phyloP scores from a whole-genome alignment of 92 coral and sea anemone species.

The Nematostella vectensis region DNA sequence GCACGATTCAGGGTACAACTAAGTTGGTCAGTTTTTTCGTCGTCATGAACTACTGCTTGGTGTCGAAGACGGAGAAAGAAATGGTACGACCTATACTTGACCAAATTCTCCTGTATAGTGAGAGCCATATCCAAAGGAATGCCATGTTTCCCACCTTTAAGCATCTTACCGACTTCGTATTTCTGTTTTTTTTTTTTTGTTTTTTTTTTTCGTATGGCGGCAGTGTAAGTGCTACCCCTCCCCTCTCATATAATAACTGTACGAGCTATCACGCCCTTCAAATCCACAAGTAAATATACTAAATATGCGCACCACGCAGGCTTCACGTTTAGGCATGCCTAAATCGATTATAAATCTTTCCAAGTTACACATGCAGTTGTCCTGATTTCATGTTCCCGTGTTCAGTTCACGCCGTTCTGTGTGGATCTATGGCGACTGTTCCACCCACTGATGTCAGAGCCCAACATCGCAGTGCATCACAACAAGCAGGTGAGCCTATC shows the following conservation, averaged over 20 bases:
- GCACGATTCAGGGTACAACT: constrained; percentile 90
- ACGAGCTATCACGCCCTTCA: too few relatives aligned
- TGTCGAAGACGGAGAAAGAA: constrained; percentile 84
- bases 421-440: constrained; percentile 83
- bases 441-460: constrained; percentile 97
- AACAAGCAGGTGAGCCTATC: constrained; percentile 98
- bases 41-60: constrained; percentile 91
- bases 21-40: constrained; percentile 93
- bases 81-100: constrained; percentile 81
- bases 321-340: too few relatives aligned
- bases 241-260: too few relatives aligned
- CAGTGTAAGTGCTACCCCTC: too few relatives aligned
- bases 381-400: too few relatives aligned
- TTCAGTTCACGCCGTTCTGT: constrained; percentile 68
- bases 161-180: not conserved
- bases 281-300: too few relatives aligned
- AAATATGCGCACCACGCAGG: too few relatives aligned
- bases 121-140: not conserved
- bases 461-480: constrained; percentile 86
- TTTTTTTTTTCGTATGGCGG: too few relatives aligned
- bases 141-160: not conserved
- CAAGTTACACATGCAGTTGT: too few relatives aligned
- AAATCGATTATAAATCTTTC: too few relatives aligned
- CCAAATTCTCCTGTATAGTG: not conserved
- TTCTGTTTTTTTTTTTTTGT: too few relatives aligned